phyloP scores from a whole-genome alignment of 2,797 vertebrate species.

The Rhynchonycteris naso region DNA sequence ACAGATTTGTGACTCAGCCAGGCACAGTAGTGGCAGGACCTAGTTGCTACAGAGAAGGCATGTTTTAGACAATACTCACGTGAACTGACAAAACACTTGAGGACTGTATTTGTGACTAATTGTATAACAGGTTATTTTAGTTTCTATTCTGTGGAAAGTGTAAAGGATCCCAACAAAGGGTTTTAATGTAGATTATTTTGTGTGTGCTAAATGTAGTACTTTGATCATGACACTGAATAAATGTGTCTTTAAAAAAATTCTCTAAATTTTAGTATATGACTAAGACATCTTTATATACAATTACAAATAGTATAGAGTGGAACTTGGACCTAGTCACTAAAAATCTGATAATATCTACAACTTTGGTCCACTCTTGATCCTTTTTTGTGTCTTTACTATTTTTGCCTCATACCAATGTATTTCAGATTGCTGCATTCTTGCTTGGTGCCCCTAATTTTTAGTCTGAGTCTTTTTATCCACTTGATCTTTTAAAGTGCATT shows the following conservation, averaged over 20 bases:
- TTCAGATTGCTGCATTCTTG: background rate
- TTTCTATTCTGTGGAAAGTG: background rate
- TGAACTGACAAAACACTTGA: constrained; percentile 48
- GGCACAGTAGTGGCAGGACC: constrained; percentile 91
- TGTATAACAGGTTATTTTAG: background rate
- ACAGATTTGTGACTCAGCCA: constrained; percentile 92
- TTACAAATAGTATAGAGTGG: background rate
- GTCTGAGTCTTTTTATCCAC: background rate
- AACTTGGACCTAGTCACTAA: background rate
- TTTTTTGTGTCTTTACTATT: background rate
- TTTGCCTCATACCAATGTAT: background rate
- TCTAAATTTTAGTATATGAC: background rate
- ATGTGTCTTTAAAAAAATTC: background rate
- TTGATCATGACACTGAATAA: background rate
- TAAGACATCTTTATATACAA: background rate
- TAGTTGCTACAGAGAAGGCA: constrained; percentile 90
- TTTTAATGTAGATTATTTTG: background rate
- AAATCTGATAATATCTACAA: background rate
- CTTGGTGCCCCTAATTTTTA: background rate
- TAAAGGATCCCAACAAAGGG: background rate
- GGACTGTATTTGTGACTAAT: background rate
- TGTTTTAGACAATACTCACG: constrained; percentile 68
- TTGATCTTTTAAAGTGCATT: constrained; percentile 22
- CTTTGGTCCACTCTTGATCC: background rate
- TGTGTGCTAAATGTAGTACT: background rate